These are phyloP conservation scores for Deroplatys truncata DNA, from an alignment of 2,888 invertebrate genomes.

Conservation along the genomic window DNA sequence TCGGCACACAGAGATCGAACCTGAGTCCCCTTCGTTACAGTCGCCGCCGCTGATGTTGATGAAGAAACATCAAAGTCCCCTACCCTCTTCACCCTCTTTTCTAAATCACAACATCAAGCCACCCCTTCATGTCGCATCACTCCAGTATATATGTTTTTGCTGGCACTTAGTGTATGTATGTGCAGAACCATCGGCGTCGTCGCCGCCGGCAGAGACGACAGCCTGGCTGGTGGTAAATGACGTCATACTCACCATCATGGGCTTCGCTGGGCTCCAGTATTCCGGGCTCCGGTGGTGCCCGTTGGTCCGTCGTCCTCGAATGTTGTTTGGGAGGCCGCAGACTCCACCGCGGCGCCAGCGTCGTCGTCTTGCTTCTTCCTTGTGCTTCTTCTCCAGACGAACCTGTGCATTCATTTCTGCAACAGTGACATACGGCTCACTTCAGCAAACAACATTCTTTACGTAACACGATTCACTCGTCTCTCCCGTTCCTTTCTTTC, in stretches of 20 bases:
- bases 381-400: neutral
- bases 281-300: conserved; percentile 4
- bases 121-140: neutral
- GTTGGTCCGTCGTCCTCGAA: neutral
- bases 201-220: neutral
- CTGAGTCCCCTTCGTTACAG: neutral
- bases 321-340: neutral
- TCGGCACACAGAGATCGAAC: neutral
- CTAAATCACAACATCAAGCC: neutral
- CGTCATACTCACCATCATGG: neutral
- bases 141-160: neutral
- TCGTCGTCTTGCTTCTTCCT: neutral
- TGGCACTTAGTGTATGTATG: neutral
- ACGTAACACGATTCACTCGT: neutral
- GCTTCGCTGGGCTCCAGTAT: neutral
- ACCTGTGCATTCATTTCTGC: neutral
- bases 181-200: neutral
- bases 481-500: too few species aligned
- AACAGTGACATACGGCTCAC: neutral
- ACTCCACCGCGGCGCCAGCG: neutral
- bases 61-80: neutral
- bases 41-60: neutral
- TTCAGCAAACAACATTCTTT: neutral
- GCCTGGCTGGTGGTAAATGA: neutral
- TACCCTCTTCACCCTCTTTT: neutral